Evolutionary conservation across 1,140 invertebrate genomes (phyloP).

Genomic region (Eupristina koningsbergeri): DNA sequence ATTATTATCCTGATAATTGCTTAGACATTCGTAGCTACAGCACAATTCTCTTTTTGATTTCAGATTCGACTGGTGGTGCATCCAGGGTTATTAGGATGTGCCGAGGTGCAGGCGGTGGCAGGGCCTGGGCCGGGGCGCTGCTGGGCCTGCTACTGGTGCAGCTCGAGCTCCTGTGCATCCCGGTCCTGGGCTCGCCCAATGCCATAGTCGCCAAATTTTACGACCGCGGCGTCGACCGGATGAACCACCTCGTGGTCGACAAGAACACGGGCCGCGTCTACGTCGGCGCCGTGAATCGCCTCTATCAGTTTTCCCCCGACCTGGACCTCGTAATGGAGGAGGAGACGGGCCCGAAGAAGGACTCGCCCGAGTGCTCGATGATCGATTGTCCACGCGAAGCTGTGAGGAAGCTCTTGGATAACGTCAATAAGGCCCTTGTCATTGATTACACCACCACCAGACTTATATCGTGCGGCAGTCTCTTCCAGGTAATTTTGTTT

Average conservation of each 20-base stretch:
- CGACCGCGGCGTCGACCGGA: slow-evolving; percentile 76
- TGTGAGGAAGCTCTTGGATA: slow-evolving; percentile 85
- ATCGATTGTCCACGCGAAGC: slow-evolving; percentile 84
- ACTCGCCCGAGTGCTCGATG: slow-evolving; percentile 92
- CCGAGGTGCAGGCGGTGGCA: slow-evolving; percentile 39
- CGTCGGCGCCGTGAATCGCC: slow-evolving; percentile 92
- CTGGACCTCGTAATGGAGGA: slow-evolving; percentile 84
- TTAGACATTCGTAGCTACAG: too few relatives aligned
- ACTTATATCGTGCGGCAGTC: slow-evolving; percentile 93
- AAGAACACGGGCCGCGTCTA: slow-evolving; percentile 93
- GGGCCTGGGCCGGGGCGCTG: slow-evolving; percentile 41
- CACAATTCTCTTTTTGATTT: not conserved
- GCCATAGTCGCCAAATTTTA: slow-evolving; percentile 80
- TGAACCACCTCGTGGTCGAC: slow-evolving; percentile 93
- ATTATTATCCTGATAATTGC: too few relatives aligned
- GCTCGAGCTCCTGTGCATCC: slow-evolving; percentile 66
- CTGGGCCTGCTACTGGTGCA: slow-evolving; percentile 56
- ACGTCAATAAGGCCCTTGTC: slow-evolving; percentile 95
- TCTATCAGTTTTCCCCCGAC: slow-evolving; percentile 93
- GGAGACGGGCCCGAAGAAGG: slow-evolving; percentile 90
- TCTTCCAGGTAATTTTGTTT: slow-evolving; percentile 76
- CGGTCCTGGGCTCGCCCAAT: slow-evolving; percentile 70
- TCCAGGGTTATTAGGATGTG: slow-evolving; percentile 39
- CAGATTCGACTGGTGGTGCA: slow-evolving; percentile 43
- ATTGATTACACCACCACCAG: slow-evolving; percentile 92